A percentile compares a stretch with the other conserved stretches of the same genome.
Conservation (phyloP, 2,113 vertebrate genomes). For the Trachemys scripta region DNA sequence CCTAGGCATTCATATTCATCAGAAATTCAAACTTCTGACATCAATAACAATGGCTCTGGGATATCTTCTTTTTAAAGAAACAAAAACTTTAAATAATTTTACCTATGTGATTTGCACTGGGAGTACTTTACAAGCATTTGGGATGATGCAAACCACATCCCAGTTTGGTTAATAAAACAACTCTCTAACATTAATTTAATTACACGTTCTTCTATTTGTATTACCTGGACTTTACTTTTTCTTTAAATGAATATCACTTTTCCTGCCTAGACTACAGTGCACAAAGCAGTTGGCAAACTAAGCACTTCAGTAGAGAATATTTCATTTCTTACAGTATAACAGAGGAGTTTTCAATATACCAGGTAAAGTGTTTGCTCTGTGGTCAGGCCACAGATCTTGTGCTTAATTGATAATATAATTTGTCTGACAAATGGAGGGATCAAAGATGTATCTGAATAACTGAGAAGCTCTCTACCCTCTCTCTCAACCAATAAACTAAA, state of each 20-base stretch:
- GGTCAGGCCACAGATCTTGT: neutral
- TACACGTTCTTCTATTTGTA: neutral
- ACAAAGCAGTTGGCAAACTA: neutral
- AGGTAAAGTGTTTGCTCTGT: neutral
- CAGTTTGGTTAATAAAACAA: neutral
- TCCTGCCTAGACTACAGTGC: neutral
- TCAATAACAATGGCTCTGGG: slow-evolving; percentile 24
- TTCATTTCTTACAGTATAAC: neutral
- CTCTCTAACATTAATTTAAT: neutral
- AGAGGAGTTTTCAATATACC: neutral
- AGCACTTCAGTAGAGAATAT: neutral
- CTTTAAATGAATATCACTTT: slow-evolving; percentile 10
- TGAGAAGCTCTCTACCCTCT: neutral
- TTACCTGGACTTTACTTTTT: neutral
- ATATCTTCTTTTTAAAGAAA: slow-evolving; percentile 53
- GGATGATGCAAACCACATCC: neutral
- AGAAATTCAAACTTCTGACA: slow-evolving; percentile 52
- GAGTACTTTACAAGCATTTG: slow-evolving; percentile 16
- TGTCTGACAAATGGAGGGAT: neutral
- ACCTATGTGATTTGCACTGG: slow-evolving; percentile 20
- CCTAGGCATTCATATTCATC: slow-evolving; percentile 59
- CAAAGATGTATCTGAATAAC: neutral
- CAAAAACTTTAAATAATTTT: neutral
- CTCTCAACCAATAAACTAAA: neutral
- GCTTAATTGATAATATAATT: neutral